A percentile compares a stretch with the other conserved stretches of the same genome.
Evolutionary conservation across 2,113 vertebrate species (phyloP).

Genomic region (Prunella himalayana): DNA sequence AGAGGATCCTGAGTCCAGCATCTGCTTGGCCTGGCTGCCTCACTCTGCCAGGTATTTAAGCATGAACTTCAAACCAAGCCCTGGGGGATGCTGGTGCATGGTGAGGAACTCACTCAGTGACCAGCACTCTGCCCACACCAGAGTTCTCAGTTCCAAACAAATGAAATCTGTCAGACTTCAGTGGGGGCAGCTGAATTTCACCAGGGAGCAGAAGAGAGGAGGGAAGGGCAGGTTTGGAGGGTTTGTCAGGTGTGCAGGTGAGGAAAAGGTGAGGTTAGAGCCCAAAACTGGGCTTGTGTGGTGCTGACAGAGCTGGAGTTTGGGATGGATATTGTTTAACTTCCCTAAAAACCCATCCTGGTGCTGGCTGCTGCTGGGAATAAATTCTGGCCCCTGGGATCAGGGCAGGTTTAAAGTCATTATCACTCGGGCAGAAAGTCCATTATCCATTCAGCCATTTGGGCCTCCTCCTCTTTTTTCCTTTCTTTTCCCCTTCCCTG

Average conservation of each 20-base stretch:
- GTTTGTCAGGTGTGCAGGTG: neutral
- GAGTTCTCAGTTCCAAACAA: neutral
- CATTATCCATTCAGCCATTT: neutral
- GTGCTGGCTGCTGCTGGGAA: neutral
- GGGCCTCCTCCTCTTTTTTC: neutral
- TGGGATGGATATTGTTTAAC: neutral
- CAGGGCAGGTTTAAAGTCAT: neutral
- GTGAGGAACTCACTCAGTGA: neutral
- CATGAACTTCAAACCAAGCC: neutral
- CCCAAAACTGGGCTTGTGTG: neutral
- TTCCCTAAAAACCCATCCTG: neutral
- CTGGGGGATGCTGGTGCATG: neutral
- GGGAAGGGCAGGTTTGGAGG: neutral
- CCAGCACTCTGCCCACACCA: neutral
- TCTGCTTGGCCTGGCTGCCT: neutral
- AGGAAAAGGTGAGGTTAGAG: neutral
- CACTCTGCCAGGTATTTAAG: neutral
- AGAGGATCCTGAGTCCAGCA: neutral
- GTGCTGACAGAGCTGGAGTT: neutral
- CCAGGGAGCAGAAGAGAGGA: neutral
- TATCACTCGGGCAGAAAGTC: neutral
- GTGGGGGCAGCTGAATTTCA: fast-evolving
- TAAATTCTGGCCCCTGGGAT: neutral
- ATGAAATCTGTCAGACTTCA: neutral
- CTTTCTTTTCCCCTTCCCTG: neutral